Conservation (phyloP, 2,797 vertebrate species). For the Yasuhikotakia modesta region DNA sequence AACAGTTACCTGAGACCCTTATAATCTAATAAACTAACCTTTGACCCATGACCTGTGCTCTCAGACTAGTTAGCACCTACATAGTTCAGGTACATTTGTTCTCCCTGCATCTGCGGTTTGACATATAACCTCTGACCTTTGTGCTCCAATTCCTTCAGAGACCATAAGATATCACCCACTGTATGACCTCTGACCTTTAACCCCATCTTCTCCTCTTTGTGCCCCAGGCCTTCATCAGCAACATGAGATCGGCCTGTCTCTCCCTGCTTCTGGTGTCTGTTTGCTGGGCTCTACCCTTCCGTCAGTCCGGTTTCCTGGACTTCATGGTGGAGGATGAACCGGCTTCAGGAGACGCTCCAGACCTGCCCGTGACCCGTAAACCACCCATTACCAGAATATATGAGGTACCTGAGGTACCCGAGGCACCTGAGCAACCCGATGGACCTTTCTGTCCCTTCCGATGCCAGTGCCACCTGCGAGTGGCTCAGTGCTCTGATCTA, state of each 20-base stretch:
- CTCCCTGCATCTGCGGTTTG: conserved; percentile 13
- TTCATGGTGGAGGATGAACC: conserved; percentile 93
- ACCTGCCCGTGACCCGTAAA: rapidly evolving
- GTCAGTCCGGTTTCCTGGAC: conserved; percentile 91
- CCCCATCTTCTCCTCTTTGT: conserved; percentile 55
- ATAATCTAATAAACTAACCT: neutral
- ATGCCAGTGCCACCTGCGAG: conserved; percentile 94
- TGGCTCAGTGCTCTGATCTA: conserved; percentile 95
- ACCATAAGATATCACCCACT: conserved; percentile 15
- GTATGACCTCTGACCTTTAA: conserved; percentile 53
- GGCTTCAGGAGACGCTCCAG: conserved; percentile 68
- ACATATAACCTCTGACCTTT: conserved; percentile 19
- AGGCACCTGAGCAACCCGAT: rapidly evolving
- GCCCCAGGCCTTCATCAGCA: conserved; percentile 77
- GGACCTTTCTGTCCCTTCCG: conserved; percentile 85
- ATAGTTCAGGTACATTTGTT: conserved; percentile 12
- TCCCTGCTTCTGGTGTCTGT: conserved; percentile 88
- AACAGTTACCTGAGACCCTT: too few species aligned
- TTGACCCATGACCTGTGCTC: neutral
- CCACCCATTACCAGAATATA: rapidly evolving
- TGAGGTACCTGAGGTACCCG: neutral
- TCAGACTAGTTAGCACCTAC: conserved; percentile 3
- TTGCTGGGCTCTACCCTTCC: conserved; percentile 93
- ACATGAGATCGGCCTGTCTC: conserved; percentile 90
- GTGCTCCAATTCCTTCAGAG: neutral